phyloP scores from a whole-genome alignment of 2,797 vertebrate species.

The Leucoraja ocellata region DNA sequence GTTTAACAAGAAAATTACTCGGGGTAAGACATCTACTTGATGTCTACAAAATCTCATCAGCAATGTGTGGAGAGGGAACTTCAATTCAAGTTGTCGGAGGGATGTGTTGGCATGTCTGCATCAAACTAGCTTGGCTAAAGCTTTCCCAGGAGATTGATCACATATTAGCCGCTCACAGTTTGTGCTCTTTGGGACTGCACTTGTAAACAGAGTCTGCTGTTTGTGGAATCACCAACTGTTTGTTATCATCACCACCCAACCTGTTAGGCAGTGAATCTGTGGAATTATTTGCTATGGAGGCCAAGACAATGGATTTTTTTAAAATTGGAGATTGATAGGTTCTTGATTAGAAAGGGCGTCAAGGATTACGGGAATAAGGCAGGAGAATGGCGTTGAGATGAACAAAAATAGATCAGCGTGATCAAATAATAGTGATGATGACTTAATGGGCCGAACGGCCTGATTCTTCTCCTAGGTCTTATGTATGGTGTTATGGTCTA shows the following conservation, averaged over 20 bases:
- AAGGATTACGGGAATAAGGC: too few relatives aligned
- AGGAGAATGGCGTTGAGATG: too few relatives aligned
- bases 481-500: too few relatives aligned
- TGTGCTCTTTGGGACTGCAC: neutral
- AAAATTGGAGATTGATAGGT: too few relatives aligned
- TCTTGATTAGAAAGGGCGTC: too few relatives aligned
- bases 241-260: neutral
- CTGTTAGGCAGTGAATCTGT: neutral
- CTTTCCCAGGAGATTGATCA: neutral
- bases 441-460: too few relatives aligned
- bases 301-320: too few relatives aligned
- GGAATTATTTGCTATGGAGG: too few relatives aligned
- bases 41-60: neutral
- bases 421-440: too few relatives aligned
- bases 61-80: neutral
- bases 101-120: neutral
- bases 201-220: neutral
- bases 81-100: neutral
- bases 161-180: neutral
- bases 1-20: neutral
- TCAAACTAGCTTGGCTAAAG: neutral
- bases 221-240: neutral
- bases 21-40: neutral
- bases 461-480: too few relatives aligned
- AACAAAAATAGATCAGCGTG: too few relatives aligned